phyloP scores from a whole-genome alignment of 2,888 invertebrate genomes.

The Calameuta filiformis region DNA sequence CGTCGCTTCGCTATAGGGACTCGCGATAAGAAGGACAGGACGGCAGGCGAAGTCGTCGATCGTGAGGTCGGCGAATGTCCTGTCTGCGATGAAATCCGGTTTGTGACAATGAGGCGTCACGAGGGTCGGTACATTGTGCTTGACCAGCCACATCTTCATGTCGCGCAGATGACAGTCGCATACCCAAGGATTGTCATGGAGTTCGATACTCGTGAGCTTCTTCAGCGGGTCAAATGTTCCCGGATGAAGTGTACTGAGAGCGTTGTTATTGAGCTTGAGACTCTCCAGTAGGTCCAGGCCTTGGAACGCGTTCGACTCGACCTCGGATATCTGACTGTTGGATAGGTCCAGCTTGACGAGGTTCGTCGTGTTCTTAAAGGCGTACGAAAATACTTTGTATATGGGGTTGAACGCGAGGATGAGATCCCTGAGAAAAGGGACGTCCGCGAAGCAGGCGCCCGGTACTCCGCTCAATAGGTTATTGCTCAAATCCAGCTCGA shows the following conservation, averaged over 20 bases:
- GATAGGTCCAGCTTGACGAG: slow-evolving; percentile 87
- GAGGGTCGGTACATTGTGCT: slow-evolving; percentile 80
- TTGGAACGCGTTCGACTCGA: slow-evolving; percentile 82
- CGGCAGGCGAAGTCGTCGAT: slow-evolving; percentile 89
- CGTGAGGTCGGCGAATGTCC: slow-evolving; percentile 80
- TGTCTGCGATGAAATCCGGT: slow-evolving; percentile 77
- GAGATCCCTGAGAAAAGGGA: slow-evolving; percentile 84
- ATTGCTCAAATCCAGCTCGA: slow-evolving; percentile 88
- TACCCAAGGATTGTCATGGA: slow-evolving; percentile 90
- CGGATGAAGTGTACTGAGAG: slow-evolving; percentile 77
- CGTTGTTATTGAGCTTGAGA: slow-evolving; percentile 85
- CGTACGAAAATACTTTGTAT: slow-evolving; percentile 79
- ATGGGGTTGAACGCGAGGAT: slow-evolving; percentile 86
- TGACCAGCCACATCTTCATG: slow-evolving; percentile 84
- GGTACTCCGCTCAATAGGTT: slow-evolving; percentile 86
- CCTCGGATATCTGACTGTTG: slow-evolving; percentile 81
- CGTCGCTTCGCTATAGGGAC: slow-evolving; percentile 80
- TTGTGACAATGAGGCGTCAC: slow-evolving; percentile 82
- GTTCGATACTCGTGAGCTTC: slow-evolving; percentile 81
- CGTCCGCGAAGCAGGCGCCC: slow-evolving; percentile 80
- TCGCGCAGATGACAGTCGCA: slow-evolving; percentile 88
- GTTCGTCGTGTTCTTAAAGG: slow-evolving; percentile 80
- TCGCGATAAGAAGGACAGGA: slow-evolving; percentile 81
- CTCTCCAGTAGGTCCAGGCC: slow-evolving; percentile 81
- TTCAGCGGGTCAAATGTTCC: slow-evolving; percentile 80